Evolutionary conservation across 2,888 invertebrate species (phyloP), one percentile per base, ranked within the genome.

Genomic region (Resseliella maxima): DNA sequence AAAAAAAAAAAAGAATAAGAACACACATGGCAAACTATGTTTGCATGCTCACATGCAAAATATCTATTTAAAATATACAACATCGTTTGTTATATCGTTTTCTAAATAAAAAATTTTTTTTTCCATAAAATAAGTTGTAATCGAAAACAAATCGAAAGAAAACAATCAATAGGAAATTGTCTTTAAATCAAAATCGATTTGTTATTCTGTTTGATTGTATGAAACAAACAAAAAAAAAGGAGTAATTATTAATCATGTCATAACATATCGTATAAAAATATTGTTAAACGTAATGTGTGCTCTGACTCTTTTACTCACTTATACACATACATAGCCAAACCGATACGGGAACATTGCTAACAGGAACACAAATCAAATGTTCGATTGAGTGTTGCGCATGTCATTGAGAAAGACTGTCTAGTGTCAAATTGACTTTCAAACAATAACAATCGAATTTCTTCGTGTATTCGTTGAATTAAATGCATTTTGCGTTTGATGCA

Each of bases 401-500:
- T 72, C 72, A 35, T 15, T 72, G 35, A 59, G 6, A 50, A 24
- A 72, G 31, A 72, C 31, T 31, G 72, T 72, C 72, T 72, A 72
- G 72, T 72, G 72, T 72, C 72, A 72, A 72, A 72, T 72, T 72
- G 72, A 31, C 72, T 72, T 31, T 72, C 72, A 72, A 72, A 72
- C 72, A 72, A 72, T 72, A 72, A 72, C 72, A 72, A 72, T 72
- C 31, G 15, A 59, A 31, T 72, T 72, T 31, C 27, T 72, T 72
- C 15, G 31, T 35, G 72, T 72, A 31, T 31, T 72, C 59, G 59
- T 72, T 31, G 72, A 31, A 18, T 50, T 50, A 2, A 0, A 15
- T 72, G 12, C 15, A 0, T 12, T 72, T 35, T 35, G 0, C 12
- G 72, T 12, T 72, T 72, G 0, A 5, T 31, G 10, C 21, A 50